A percentile compares a stretch with the other conserved stretches of the same genome.
These are phyloP conservation scores for Leucozona laternaria DNA, from an alignment of 2,888 invertebrate species.

Conservation along the genomic window DNA sequence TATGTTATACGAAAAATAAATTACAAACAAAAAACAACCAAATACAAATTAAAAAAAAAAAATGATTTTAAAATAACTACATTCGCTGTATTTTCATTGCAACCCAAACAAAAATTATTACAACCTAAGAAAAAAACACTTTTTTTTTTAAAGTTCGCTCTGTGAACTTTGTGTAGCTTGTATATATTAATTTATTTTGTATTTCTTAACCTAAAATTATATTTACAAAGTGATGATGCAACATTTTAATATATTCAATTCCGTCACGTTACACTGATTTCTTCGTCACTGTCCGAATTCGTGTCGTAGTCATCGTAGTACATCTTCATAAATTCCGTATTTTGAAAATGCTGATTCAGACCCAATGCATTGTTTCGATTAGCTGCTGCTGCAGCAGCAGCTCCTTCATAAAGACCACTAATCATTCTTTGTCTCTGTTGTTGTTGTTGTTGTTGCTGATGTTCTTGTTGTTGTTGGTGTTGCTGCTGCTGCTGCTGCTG, in stretches of 20 bases:
- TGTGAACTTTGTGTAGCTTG: slow-evolving; percentile 1
- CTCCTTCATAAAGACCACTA: slow-evolving; percentile 76
- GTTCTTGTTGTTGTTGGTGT: slow-evolving; percentile 80
- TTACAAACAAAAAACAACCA: slow-evolving; percentile 47
- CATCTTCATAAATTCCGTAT: slow-evolving; percentile 82
- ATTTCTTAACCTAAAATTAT: slow-evolving; percentile 41
- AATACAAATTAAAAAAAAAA: slow-evolving; percentile 8
- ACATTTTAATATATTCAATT: slow-evolving; percentile 75
- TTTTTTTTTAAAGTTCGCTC: slow-evolving; percentile 5
- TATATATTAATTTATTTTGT: background rate
- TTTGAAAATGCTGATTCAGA: slow-evolving; percentile 78
- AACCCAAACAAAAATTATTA: background rate
- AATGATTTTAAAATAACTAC: slow-evolving; percentile 15
- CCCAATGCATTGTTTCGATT: slow-evolving; percentile 57
- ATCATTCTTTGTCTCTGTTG: slow-evolving; percentile 68
- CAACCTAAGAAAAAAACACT: slow-evolving; percentile 2
- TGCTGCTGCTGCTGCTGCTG: slow-evolving; percentile 80
- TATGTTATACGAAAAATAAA: slow-evolving; percentile 48
- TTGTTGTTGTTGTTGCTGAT: slow-evolving; percentile 66
- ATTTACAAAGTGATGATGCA: slow-evolving; percentile 58
- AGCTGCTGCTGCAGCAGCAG: slow-evolving; percentile 69
- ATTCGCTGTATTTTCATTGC: slow-evolving; percentile 55
- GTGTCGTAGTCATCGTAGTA: slow-evolving; percentile 84
- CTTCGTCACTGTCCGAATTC: slow-evolving; percentile 90
- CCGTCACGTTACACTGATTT: slow-evolving; percentile 95